phyloP scores from a whole-genome alignment of 2,888 invertebrate species.

The Thelaira solivaga region DNA sequence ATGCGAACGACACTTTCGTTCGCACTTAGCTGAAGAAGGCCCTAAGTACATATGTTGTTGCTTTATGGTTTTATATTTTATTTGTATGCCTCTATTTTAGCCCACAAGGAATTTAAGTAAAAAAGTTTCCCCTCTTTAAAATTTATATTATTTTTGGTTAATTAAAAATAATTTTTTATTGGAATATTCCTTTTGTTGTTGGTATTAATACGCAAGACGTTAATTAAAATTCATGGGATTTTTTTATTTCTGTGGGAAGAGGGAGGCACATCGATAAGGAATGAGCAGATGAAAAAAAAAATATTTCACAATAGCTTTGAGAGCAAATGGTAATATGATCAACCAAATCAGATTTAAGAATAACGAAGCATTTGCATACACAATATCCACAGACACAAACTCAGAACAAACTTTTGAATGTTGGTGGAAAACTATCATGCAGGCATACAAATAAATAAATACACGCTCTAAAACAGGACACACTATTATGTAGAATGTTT shows the following conservation, averaged over 20 bases:
- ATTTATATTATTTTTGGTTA: neutral
- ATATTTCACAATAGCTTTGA: slow-evolving; percentile 26
- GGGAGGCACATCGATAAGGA: slow-evolving; percentile 37
- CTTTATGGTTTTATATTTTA: no score
- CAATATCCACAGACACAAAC: neutral
- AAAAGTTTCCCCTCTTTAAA: no score
- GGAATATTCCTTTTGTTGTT: neutral
- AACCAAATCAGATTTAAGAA: slow-evolving; percentile 22
- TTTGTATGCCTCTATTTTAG: no score
- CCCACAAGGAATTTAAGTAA: no score
- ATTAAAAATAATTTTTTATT: neutral
- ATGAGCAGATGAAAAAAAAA: slow-evolving; percentile 30
- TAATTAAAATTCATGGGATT: slow-evolving; percentile 56
- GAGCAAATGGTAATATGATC: slow-evolving; percentile 25
- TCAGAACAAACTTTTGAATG: neutral
- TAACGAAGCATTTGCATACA: slow-evolving; percentile 22
- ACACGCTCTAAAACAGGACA: no score
- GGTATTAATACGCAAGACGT: slow-evolving; percentile 36
- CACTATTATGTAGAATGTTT: no score
- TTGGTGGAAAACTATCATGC: no score
- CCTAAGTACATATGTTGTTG: no score
- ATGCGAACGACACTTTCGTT: no score
- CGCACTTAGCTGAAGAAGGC: no score
- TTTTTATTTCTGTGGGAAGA: slow-evolving; percentile 25
- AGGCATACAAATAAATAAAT: no score